Evolutionary conservation across 2,888 invertebrate species (phyloP).

Genomic region (Microdon myrmicae): DNA sequence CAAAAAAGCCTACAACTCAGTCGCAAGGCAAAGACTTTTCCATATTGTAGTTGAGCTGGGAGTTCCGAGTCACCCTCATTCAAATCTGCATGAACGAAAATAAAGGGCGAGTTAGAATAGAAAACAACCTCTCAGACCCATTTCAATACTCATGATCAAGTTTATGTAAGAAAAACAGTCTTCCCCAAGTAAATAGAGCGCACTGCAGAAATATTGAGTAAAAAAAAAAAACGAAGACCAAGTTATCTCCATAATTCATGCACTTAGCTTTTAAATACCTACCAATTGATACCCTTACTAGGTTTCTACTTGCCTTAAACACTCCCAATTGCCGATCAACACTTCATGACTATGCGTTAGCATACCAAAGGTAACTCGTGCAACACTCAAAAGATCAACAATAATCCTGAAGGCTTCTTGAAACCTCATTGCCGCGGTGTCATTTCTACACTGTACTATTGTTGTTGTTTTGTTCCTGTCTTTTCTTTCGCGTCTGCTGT

Average conservation of each 20-base stretch:
- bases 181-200: no score
- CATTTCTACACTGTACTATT: slow-evolving; percentile 41
- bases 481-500: neutral
- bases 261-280: slow-evolving; percentile 52
- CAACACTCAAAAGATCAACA: slow-evolving; percentile 33
- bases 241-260: slow-evolving; percentile 52
- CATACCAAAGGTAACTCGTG: slow-evolving; percentile 5
- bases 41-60: no score
- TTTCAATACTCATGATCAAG: no score
- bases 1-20: no score
- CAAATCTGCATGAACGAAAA: no score
- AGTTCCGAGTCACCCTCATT: no score
- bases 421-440: slow-evolving; percentile 28
- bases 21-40: no score
- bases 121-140: no score
- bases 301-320: slow-evolving; percentile 42
- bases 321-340: slow-evolving; percentile 33
- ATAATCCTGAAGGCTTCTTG: slow-evolving; percentile 29
- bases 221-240: slow-evolving; percentile 15
- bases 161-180: no score
- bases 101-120: no score
- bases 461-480: neutral
- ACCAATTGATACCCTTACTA: slow-evolving; percentile 51
- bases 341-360: slow-evolving; percentile 31
- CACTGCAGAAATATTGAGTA: no score